Base-by-base conservation (phyloP, 1,140 invertebrate genomes). In the Phymastichus coffea region DNA sequence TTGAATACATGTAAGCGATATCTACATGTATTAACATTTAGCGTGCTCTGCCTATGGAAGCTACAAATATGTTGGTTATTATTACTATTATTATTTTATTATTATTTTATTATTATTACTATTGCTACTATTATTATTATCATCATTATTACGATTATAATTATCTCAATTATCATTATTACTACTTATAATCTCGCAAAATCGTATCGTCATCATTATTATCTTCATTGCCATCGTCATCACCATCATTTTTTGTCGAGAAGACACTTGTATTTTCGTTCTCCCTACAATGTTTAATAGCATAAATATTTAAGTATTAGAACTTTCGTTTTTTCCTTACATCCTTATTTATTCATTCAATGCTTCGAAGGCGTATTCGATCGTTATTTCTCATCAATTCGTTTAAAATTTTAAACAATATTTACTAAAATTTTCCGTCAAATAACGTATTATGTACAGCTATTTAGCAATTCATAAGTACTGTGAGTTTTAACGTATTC, bases 31-130 rank as follows among this genome's bases (percentile, higher is more conserved):
- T 75, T 33, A 33, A 7, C 12, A 73, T 68, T 75, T 73, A 72
- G 70, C 68, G 67, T 70, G 67, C 66, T 74, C 68, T 76, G 70
- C 69, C 67, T 69, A 69, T 70, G 67, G 64, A 76, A 75, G 70
- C 73, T 74, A 72, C 44, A 63, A 68, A 71, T 75, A 77, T 74
- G 71, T 75, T 77, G 66, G 72, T 67, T 73, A 73, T 74, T 73
- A 72, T 70, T 72, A 74, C 64, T 73, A 72, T 67, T 67, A 69
- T 64, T 61, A 66, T 54, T 67, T 64, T 49, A 66, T 63, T 64
- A 58, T 59, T 56, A 38, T 51, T n/a, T 58, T 48, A 63, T 64
- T 66, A 67, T 63, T 65, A 67, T 63, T 63, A 66, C 66, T 64
- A 68, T 61, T 65, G 62, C 56, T 63, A 68, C 61, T 68, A 65